Conservation (phyloP, 1,140 invertebrate species). For the Pseudoatta argentina region DNA sequence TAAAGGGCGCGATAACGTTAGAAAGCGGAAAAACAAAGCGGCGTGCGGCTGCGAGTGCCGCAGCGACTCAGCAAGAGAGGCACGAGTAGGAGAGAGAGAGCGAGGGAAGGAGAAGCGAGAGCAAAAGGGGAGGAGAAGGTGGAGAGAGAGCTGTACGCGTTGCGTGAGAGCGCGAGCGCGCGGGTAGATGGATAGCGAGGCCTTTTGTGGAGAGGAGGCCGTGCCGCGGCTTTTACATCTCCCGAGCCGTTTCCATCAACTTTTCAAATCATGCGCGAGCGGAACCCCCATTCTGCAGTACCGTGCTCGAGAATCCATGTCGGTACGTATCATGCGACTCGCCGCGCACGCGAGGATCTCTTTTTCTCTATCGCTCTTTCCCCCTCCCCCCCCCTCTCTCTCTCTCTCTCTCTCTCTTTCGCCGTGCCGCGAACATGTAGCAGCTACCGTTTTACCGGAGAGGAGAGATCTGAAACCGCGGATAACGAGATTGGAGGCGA, state of each 20-base stretch:
- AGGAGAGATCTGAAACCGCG: slow-evolving; percentile 54
- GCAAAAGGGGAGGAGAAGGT: background rate
- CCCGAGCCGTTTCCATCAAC: slow-evolving; percentile 74
- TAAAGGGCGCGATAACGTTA: slow-evolving; percentile 56
- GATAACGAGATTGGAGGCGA: slow-evolving; percentile 56
- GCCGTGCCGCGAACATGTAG: slow-evolving; percentile 6
- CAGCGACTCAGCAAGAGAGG: slow-evolving; percentile 25
- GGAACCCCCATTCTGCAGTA: slow-evolving; percentile 43
- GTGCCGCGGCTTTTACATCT: slow-evolving; percentile 78
- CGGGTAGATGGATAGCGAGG: slow-evolving; percentile 74
- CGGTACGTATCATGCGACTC: slow-evolving; percentile 73
- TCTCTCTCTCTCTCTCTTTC: background rate
- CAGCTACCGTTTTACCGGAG: slow-evolving; percentile 50
- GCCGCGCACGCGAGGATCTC: slow-evolving; percentile 72
- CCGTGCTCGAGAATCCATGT: slow-evolving; percentile 40
- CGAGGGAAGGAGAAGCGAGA: background rate
- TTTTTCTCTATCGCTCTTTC: slow-evolving; percentile 20
- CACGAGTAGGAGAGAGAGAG: slow-evolving; percentile 12
- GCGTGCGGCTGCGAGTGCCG: slow-evolving; percentile 44
- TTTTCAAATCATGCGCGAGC: slow-evolving; percentile 76
- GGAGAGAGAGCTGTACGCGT: slow-evolving; percentile 33
- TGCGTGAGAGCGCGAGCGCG: slow-evolving; percentile 48
- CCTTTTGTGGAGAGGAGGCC: slow-evolving; percentile 74
- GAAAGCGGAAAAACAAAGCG: slow-evolving; percentile 63
- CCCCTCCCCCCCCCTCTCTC: background rate